Evolutionary conservation across 2,113 vertebrate genomes (phyloP), one percentile per base, ranked within the genome.

Genomic region (Pluvialis apricaria): DNA sequence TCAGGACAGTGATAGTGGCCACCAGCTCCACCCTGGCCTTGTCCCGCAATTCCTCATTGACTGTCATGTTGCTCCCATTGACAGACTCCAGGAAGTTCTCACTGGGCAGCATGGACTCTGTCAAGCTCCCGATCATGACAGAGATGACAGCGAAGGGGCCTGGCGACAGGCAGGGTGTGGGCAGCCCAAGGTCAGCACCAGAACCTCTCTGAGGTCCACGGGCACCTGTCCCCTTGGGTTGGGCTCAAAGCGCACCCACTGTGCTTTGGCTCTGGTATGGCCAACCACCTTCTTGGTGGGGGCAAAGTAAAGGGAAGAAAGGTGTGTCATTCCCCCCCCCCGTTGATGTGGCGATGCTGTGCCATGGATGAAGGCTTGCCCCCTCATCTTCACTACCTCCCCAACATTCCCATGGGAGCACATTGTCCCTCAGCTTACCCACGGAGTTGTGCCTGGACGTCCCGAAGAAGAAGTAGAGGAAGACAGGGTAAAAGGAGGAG

Each of bases 121-220:
- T 99, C 94, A 99, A 97, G 13, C 99, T 98, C 47, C 99, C 99
- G 0, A 99, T 98, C 99, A 99, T 99, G 92, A 99, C 99, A 2
- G 99, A 99, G 97, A 99, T 98, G 70, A 99, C 97, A 0, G 99
- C 99, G 31, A 99, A 99, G 10, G 99, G 99, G 32, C 99, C 99
- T 99, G 92, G 47, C 57, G 34, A 82, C 29, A 60, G 16, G 18
- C 10, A 71, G 29, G 45, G 45, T 51, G 20, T 51, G 55, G 61
- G 62, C 47, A 87, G 24, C 15, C 38, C 75, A 44, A 47, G 57
- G 13, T 70, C 54, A 73, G 28, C 44, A 57, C 20, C 24, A 55
- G 78, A 13, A 26, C 22, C 26, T 55, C 28, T 64, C 70, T 60
- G 57, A 89, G 32, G 60, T n/a, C 62, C 34, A 32, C 16, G 31